Evolutionary conservation across 2,113 vertebrate species (phyloP).

Genomic region (Anoura caudifer): DNA sequence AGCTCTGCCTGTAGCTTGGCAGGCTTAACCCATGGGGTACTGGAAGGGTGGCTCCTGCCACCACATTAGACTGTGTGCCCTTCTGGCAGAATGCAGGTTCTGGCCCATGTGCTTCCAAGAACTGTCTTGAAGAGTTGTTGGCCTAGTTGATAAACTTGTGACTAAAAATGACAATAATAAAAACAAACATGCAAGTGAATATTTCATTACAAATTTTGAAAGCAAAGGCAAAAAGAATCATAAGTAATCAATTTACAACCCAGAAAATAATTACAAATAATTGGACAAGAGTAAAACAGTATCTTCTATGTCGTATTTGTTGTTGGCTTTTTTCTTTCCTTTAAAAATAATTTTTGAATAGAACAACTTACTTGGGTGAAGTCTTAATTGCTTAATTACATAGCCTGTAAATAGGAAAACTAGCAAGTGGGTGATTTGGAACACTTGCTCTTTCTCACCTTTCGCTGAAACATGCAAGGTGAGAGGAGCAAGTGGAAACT

Average conservation of each 20-base stretch:
- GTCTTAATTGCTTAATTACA: slow-evolving; percentile 44
- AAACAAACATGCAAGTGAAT: background rate
- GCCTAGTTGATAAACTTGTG: background rate
- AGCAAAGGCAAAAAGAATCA: background rate
- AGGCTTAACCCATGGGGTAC: background rate
- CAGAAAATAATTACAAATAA: background rate
- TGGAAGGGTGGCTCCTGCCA: background rate
- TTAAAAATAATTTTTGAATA: background rate
- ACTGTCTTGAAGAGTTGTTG: background rate
- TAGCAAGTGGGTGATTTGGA: background rate
- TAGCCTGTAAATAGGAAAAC: slow-evolving; percentile 8
- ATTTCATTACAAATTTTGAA: background rate
- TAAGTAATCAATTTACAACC: background rate
- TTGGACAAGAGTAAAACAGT: background rate
- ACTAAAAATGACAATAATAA: background rate
- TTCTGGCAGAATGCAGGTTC: background rate
- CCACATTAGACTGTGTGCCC: background rate
- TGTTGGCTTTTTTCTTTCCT: background rate
- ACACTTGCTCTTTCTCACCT: background rate
- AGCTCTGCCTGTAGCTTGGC: background rate
- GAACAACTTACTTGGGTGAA: background rate
- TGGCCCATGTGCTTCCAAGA: background rate
- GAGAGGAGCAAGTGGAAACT: background rate
- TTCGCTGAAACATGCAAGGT: background rate
- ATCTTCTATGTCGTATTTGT: background rate